Evolutionary conservation across 2,888 invertebrate genomes (phyloP), one percentile per base, ranked within the genome.

Genomic region (Cerceris ruficornis): DNA sequence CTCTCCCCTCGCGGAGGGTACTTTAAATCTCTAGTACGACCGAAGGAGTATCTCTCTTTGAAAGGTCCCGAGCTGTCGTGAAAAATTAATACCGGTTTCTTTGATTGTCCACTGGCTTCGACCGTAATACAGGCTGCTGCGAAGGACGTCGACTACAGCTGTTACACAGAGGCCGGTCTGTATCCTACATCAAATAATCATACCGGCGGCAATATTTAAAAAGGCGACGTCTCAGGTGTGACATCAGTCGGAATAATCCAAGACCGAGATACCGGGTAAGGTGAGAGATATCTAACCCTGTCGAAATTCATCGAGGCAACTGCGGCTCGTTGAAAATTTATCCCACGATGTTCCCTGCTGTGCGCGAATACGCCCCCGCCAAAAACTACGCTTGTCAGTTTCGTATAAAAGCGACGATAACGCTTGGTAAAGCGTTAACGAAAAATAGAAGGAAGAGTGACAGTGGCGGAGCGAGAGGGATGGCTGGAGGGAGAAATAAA

Each of bases 181-280:
- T 41, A 11, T 13, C 28, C 15, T 17, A 62, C 77, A 90, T 91
- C 69, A 89, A 91, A 91, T 89, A 91, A 88, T 89, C 84, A 90
- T 86, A 66, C 14, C 6, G 67, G 54, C 62, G 77, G 87, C 84
- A 90, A 89, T 90, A 90, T 91, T 91, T 88, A 90, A 91, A 88
- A 82, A 64, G 77, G 75, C 75, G 60, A 77, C 77, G 87, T 89
- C 90, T 86, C 90, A 70, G 73, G 90, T 81, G 90, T 81, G 87
- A 88, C 89, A 88, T 90, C 90, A 90, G 86, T 89, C 88, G 86
- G 89, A 91, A 91, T 91, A 91, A 90, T 88, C 87, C 82, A 88
- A 46, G 73, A 77, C 65, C 13, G 8, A 62, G 58, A 39, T 49
- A 28, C 42, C 11, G 14, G 41, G 67, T 42, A 68, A 69, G 67